Evolutionary conservation across 1,140 invertebrate species (phyloP).

Genomic region (Lysiphlebus fabarum): DNA sequence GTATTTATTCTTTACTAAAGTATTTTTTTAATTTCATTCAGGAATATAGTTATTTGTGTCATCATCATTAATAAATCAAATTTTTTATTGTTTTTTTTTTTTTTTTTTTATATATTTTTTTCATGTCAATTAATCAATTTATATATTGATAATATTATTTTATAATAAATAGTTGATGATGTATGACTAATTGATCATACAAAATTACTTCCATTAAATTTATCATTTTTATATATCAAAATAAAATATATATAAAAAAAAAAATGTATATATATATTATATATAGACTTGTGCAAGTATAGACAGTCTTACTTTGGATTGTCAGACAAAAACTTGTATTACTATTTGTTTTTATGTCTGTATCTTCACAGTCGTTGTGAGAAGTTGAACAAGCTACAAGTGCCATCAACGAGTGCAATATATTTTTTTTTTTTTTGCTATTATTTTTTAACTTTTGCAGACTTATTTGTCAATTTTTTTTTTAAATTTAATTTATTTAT

Average conservation of each 20-base stretch:
- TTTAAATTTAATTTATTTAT: conserved; percentile 3
- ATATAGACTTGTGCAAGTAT: not conserved
- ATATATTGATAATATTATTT: no score
- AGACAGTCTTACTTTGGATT: not conserved
- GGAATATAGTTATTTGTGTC: no score
- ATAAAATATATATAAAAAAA: not conserved
- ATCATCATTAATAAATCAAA: no score
- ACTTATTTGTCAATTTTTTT: conserved; percentile 10
- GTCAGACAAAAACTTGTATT: conserved; percentile 9
- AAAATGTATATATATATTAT: no score
- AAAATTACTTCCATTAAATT: not conserved
- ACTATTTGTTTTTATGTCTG: conserved; percentile 11
- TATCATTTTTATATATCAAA: no score
- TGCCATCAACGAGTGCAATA: no score
- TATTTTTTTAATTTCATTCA: no score
- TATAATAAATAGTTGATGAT: not conserved
- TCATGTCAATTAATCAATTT: no score
- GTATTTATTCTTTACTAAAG: no score
- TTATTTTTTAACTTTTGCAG: not conserved
- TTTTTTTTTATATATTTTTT: no score
- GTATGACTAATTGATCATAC: conserved; percentile 6
- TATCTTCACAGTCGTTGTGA: conserved; percentile 12
- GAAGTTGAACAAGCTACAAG: conserved; percentile 8
- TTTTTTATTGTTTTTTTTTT: no score
- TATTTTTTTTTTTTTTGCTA: not conserved